phyloP scores from a whole-genome alignment of 2,797 vertebrate genomes.

The Rhinogobio ventralis region DNA sequence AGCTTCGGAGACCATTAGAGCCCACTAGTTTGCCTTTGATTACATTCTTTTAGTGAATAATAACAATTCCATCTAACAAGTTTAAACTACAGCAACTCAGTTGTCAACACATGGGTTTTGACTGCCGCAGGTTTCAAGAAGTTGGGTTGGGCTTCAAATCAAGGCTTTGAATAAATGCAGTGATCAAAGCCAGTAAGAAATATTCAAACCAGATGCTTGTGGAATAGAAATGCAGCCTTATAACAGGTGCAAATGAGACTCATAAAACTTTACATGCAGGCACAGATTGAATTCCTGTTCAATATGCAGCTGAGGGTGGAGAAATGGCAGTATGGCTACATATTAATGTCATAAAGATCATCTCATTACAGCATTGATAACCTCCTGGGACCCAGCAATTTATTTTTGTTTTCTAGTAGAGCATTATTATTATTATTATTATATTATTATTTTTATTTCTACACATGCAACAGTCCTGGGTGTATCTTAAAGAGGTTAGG shows the following conservation, averaged over 20 bases:
- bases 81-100: slow-evolving; percentile 41
- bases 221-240: slow-evolving; percentile 31
- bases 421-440: not conserved
- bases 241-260: slow-evolving; percentile 61
- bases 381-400: not conserved
- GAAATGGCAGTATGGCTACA: not conserved
- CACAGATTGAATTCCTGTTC: slow-evolving; percentile 35
- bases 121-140: slow-evolving; percentile 15
- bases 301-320: not conserved
- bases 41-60: slow-evolving; percentile 46
- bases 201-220: slow-evolving; percentile 59
- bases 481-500: not conserved
- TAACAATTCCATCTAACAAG: slow-evolving; percentile 25
- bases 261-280: slow-evolving; percentile 46
- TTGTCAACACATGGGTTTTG: slow-evolving; percentile 47
- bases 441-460: not conserved
- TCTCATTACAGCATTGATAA: not conserved
- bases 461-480: not conserved
- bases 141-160: slow-evolving; percentile 43
- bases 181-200: slow-evolving; percentile 51
- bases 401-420: not conserved
- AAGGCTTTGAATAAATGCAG: slow-evolving; percentile 44
- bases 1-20: slow-evolving; percentile 32
- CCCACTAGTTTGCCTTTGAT: slow-evolving; percentile 41
- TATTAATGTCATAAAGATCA: not conserved